Evolutionary conservation across 2,113 vertebrate genomes (phyloP).

Genomic region (Chamaea fasciata): DNA sequence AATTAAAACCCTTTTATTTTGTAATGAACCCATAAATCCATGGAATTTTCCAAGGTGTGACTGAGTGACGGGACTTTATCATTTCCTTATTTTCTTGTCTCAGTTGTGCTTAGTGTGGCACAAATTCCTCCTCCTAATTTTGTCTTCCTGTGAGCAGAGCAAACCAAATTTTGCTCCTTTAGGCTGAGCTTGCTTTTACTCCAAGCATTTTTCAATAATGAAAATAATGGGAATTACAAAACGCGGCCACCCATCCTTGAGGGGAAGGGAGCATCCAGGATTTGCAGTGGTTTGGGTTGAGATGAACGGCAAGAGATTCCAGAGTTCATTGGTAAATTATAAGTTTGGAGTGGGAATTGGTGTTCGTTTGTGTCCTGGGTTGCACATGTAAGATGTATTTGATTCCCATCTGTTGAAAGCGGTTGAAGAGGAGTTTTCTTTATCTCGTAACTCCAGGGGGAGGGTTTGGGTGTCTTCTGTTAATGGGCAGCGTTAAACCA

Average conservation of each 20-base stretch:
- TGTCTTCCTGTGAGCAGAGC: background rate
- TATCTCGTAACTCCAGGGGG: too few species aligned
- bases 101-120: background rate
- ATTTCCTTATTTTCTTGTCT: background rate
- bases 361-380: too few species aligned
- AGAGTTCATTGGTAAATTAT: background rate
- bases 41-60: background rate
- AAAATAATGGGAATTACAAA: background rate
- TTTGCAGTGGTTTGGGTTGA: background rate
- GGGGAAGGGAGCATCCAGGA: background rate
- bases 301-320: background rate
- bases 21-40: background rate
- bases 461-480: too few species aligned
- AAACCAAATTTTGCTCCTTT: background rate
- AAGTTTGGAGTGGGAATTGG: background rate
- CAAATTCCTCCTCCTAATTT: background rate
- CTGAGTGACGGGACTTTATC: rapidly evolving
- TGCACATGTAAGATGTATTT: too few species aligned
- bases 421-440: too few species aligned
- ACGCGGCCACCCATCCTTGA: background rate
- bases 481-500: too few species aligned
- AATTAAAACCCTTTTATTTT: background rate
- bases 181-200: background rate
- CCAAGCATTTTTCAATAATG: background rate
- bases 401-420: too few species aligned